Base-by-base conservation (phyloP, 30 jellyfish, hydroid and myxozoan genomes). In the Hydra vulgaris region DNA sequence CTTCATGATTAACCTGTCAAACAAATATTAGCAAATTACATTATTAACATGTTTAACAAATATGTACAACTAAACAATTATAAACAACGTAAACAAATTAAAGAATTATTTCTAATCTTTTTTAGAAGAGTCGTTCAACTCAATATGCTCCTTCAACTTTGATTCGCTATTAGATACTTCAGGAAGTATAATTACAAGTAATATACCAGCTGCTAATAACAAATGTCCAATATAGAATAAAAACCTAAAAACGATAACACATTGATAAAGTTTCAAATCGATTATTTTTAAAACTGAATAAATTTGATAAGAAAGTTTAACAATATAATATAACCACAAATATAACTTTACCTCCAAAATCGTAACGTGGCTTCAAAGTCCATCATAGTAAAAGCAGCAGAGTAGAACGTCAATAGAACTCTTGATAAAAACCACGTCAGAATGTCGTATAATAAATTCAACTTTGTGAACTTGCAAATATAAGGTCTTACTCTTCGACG, bases 401-500 rank as follows among this genome's bases (percentile, higher is more conserved):
- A 23, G 78, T 78, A 78, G 79, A 78, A 78, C 26, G 26, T 78
- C 53, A 78, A 18, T 17, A 78, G 18, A 52, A 78, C 54, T 78
- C 85, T 78, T 15, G 85, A 53, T 1, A 54, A 19, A 22, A 78
- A 21, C 56, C 27, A 53, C 20, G 85, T 78, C 80, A 78, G 23
- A 19, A 53, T 15, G 79, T 78, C 85, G 53, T 78, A 78, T 5
- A 66, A 7, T 53, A 78, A 1, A 23, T 53, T 78, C 17, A 54
- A 56, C 26, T 76, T 18, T 1, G 81, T 18, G 56, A 80, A 27
- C 23, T 26, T 40, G 5, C 66, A 25, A 52, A 78, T 27, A 40
- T 78, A 78, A 40, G 85, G 85, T 19, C 85, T 23, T 15, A 78
- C 79, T 27, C 22, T 55, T 55, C 85, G 79, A 17, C 85, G 85